Base-by-base conservation (phyloP, 2,113 vertebrate species). In the Callipepla californica region DNA sequence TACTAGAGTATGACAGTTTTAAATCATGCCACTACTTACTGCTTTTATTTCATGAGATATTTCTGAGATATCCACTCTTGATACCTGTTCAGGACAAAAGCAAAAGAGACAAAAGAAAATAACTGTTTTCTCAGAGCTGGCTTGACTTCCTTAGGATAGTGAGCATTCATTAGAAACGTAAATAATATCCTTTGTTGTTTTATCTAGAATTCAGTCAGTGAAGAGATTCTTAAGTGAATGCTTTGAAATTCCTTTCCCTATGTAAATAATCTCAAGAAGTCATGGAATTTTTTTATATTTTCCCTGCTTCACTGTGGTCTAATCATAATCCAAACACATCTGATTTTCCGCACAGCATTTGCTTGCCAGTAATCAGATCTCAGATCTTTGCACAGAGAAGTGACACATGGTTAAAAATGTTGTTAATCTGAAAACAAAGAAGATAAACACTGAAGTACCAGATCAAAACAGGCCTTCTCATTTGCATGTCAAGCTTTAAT, bases 131-230 rank as follows among this genome's bases (percentile, higher is more conserved):
- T 86, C 23, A 42, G 59, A 40, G 26, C 26, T 30, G 45, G 59
- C 53, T 80, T 65, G 6, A 25, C 11, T 73, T 94, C 48, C 63
- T 84, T n/a, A 30, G 68, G n/a, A 51, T 4, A 75, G 26, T 22
- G 47, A 63, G 21, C 58, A 59, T 25, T 70, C 80, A 83, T 74
- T 86, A 86, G 68, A 78, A 74, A 74, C 13, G 12, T 83, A 74
- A 94, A 83, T 34, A 83, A 77, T 77, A 58, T 19, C 55, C 21
- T 83, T 88, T 50, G 48, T 50, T 53, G n/a, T 70, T 92, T 89
- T 34, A 85, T 55, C 76, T 55, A 80, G 12, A 78, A 87, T 82
- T 91, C 44, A 42, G 32, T 30, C 32, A 11, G 48, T 69, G 22
- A 87, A 68, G 47, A 30, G 8, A 85, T 50, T 66, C 47, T 90